phyloP scores from a whole-genome alignment of 2,797 vertebrate genomes.

The Takifugu rubripes region DNA sequence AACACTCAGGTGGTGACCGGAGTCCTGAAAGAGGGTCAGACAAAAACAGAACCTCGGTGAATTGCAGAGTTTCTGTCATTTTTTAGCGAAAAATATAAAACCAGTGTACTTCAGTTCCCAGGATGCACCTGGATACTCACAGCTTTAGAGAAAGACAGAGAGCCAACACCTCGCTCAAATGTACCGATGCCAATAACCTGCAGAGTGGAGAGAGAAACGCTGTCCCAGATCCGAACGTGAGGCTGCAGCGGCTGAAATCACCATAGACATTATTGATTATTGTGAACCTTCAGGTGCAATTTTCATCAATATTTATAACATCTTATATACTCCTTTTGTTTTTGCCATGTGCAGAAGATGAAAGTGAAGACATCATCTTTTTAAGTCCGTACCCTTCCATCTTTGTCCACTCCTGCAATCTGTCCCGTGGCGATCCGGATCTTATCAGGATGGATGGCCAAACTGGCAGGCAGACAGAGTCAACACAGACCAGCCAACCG shows the following conservation, averaged over 20 bases:
- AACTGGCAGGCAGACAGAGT: conserved; percentile 25
- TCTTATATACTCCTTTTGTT: too few species aligned
- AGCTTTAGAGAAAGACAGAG: conserved; percentile 94
- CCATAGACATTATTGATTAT: not conserved
- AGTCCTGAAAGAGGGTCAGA: conserved; percentile 78
- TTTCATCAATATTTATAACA: too few species aligned
- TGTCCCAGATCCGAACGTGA: conserved; percentile 96
- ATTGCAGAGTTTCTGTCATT: too few species aligned
- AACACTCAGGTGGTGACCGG: conserved; percentile 90
- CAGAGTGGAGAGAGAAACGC: conserved; percentile 87
- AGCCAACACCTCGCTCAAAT: conserved; percentile 95
- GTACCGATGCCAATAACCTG: conserved; percentile 91
- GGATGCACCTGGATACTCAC: conserved; percentile 73
- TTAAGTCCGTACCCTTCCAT: conserved; percentile 85
- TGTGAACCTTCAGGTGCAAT: not conserved
- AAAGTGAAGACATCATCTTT: too few species aligned
- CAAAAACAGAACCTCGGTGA: not conserved
- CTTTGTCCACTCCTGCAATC: conserved; percentile 98
- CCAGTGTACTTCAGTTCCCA: conserved; percentile 1
- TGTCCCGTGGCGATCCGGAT: conserved; percentile 98
- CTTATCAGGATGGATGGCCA: conserved; percentile 97
- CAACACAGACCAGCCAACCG: conserved; percentile 3
- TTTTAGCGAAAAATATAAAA: not conserved
- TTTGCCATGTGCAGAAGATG: not conserved
- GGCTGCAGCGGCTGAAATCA: conserved; percentile 84